Base-by-base conservation (phyloP, 1,140 invertebrate genomes). In the Caerostris extrusa region DNA sequence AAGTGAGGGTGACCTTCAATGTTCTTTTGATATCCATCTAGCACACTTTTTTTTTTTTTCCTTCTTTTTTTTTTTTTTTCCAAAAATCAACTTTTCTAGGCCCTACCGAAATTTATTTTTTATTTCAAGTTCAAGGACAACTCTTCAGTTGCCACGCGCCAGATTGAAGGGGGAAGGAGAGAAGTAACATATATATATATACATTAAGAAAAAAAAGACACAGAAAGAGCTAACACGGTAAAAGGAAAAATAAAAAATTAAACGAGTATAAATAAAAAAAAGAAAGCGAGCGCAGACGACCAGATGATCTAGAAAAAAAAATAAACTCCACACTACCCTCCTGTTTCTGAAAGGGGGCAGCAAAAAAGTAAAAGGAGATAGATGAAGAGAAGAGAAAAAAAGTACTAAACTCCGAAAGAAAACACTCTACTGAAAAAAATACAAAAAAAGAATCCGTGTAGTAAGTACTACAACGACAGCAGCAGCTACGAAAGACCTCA, bases 101-200 rank as follows among this genome's bases (percentile, higher is more conserved):
- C 85, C 57, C 56, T 60, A 55, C 67, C 17, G 64, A 71, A 77
- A 71, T 57, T 71, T 90, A 14, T 71, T 56, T 77, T 57, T 71
- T 34, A 77, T 85, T 64, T 85, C 90, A 92, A 92, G 90, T 92
- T 92, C 90, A 92, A 92, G 90, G 90, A 19, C 81, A 91, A 60
- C 55, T 50, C 86, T 88, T 81, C 61, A n/a, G 19, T 82, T 91
- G 89, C 89, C 89, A 91, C 71, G 90, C 90, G 90, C 19, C 71
- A 53, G 10, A 77, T 71, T 56, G 56, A n/a, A 90, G 53, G 64
- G 61, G 53, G 50, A 17, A 67, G n/a, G 55, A 17, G 57, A 69
- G 71, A 89, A 64, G 17, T 14, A 34, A 17, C 34, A n/a, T 6
- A 34, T 34, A 34, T 34, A 34, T 34, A 34, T 83, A 83, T 17